Evolutionary conservation across 2,113 vertebrate species (phyloP).

Genomic region (Helogale parvula): DNA sequence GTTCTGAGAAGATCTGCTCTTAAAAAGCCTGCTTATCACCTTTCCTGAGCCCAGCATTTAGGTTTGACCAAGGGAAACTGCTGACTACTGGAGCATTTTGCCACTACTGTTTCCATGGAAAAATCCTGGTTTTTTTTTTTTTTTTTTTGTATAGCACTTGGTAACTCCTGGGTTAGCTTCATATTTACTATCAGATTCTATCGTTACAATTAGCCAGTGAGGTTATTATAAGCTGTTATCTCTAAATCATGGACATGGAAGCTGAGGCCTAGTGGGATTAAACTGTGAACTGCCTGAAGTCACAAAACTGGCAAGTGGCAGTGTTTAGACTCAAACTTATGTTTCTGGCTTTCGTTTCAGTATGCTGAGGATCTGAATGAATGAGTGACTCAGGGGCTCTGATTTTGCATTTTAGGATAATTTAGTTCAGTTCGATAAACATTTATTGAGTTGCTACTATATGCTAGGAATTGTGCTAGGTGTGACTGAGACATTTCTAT

Average conservation of each 20-base stretch:
- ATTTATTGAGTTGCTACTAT: background rate
- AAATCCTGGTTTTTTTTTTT: background rate
- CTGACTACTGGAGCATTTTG: background rate
- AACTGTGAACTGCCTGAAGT: background rate
- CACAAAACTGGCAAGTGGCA: background rate
- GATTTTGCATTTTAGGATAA: constrained; percentile 7
- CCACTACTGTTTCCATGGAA: background rate
- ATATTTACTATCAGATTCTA: background rate
- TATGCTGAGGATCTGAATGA: background rate
- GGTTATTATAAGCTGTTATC: background rate
- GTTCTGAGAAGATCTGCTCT: background rate
- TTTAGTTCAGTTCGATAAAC: background rate
- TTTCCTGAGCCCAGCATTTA: background rate
- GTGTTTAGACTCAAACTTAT: background rate
- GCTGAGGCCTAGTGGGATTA: background rate
- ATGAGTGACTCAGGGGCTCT: background rate
- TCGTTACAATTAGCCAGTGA: background rate
- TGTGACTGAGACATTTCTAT: background rate
- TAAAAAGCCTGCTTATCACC: background rate
- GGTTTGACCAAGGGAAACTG: background rate
- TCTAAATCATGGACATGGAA: background rate
- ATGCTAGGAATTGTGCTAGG: background rate
- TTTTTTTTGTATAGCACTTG: background rate
- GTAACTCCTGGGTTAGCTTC: background rate
- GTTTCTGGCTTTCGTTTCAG: background rate